A percentile compares a stretch with the other conserved stretches of the same genome.
phyloP scores from a whole-genome alignment of 92 coral and sea anemone genomes.

The Montipora capitata region DNA sequence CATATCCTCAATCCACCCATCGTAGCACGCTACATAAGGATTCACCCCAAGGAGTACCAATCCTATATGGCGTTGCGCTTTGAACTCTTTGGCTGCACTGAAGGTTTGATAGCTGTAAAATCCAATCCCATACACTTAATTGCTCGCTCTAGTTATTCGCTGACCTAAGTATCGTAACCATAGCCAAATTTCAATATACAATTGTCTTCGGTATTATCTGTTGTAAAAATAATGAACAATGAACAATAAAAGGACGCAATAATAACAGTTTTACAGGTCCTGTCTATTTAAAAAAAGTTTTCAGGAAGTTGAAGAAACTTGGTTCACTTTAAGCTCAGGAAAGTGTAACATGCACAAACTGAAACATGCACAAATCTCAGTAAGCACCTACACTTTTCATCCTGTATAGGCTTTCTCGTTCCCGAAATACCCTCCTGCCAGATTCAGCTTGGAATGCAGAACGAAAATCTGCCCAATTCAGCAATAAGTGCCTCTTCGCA shows the following conservation, averaged over 20 bases:
- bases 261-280: no score
- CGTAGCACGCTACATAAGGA: background rate
- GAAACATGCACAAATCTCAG: no score
- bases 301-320: no score
- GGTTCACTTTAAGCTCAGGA: no score
- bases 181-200: no score
- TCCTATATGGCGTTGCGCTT: background rate
- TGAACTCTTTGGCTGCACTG: slow-evolving; percentile 29
- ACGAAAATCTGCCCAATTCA: background rate
- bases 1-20: slow-evolving; percentile 4
- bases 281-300: no score
- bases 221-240: background rate
- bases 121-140: no score
- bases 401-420: slow-evolving; percentile 5
- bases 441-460: slow-evolving; percentile 32
- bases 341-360: no score
- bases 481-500: slow-evolving; percentile 23
- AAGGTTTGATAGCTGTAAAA: background rate
- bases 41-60: slow-evolving; percentile 2
- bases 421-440: slow-evolving; percentile 15
- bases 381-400: no score
- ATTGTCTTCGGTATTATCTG: background rate
- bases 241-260: no score
- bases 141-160: no score
- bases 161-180: no score